phyloP scores from a whole-genome alignment of 2,888 invertebrate species.

The Apotomis capreana region DNA sequence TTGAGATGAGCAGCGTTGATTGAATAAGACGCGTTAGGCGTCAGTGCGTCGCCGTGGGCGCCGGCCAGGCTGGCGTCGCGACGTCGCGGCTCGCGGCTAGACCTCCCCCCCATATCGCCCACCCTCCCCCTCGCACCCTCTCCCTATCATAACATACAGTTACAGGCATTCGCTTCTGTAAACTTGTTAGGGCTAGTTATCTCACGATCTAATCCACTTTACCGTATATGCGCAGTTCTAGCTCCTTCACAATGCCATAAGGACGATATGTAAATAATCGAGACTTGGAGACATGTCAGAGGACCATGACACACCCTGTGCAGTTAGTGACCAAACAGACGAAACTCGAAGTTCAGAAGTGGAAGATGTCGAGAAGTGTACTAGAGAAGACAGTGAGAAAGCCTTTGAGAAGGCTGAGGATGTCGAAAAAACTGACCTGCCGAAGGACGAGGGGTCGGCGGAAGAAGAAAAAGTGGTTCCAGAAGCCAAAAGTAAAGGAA shows the following conservation, averaged over 20 bases:
- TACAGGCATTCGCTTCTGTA: slow-evolving; percentile 45
- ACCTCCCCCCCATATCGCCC: slow-evolving; percentile 50
- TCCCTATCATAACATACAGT: slow-evolving; percentile 48
- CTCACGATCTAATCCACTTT: not conserved
- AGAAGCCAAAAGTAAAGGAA: slow-evolving; percentile 45
- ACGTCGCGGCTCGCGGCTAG: slow-evolving; percentile 61
- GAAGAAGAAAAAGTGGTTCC: slow-evolving; percentile 47
- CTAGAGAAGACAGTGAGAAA: slow-evolving; percentile 52
- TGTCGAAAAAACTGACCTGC: not conserved
- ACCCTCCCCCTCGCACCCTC: slow-evolving; percentile 44
- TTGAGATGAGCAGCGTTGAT: slow-evolving; percentile 44
- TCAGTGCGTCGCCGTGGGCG: slow-evolving; percentile 65
- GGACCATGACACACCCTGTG: slow-evolving; percentile 65
- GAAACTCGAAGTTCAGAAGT: slow-evolving; percentile 45
- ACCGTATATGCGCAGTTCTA: not conserved
- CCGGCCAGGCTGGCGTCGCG: slow-evolving; percentile 80
- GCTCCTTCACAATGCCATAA: slow-evolving; percentile 27
- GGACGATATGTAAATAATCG: slow-evolving; percentile 52
- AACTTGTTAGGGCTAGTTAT: slow-evolving; percentile 34
- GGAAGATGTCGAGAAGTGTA: slow-evolving; percentile 49
- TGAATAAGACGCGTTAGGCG: slow-evolving; percentile 53
- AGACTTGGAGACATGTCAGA: slow-evolving; percentile 72
- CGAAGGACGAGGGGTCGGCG: slow-evolving; percentile 39
- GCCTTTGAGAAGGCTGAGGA: slow-evolving; percentile 47
- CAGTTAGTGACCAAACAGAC: slow-evolving; percentile 55